A percentile compares a stretch with the other conserved stretches of the same genome.
These are phyloP conservation scores for Ditula angustiorana DNA, from an alignment of 2,888 invertebrate genomes.

Conservation along the genomic window DNA sequence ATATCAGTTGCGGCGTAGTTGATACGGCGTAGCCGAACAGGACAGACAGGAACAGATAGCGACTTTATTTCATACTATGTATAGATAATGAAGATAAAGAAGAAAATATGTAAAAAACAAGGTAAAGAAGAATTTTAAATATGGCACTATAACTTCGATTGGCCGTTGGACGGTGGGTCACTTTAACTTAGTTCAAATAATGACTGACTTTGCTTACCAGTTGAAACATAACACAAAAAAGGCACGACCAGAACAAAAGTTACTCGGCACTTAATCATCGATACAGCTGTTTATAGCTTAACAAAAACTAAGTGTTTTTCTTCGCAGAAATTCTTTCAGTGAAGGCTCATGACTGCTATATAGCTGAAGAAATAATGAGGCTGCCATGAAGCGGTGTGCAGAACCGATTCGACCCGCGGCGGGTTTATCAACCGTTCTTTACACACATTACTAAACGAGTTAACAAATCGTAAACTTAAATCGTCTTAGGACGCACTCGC, in stretches of 20 bases:
- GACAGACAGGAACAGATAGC: no score
- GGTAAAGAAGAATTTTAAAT: no score
- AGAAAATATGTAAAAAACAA: no score
- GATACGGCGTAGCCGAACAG: no score
- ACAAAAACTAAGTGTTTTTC: slow-evolving; percentile 3
- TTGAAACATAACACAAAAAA: slow-evolving; percentile 3
- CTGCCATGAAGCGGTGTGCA: slow-evolving; percentile 10
- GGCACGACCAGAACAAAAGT: slow-evolving; percentile 5
- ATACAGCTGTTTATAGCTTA: background rate
- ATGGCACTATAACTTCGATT: no score
- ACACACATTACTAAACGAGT: slow-evolving; percentile 27
- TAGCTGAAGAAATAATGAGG: slow-evolving; percentile 18
- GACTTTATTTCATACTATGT: no score
- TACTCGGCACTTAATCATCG: slow-evolving; percentile 6
- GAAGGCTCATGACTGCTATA: slow-evolving; percentile 10
- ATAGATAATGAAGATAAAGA: no score
- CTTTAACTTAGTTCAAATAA: no score
- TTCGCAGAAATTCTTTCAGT: slow-evolving; percentile 7
- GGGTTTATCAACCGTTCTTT: slow-evolving; percentile 20
- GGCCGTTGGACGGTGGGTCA: no score
- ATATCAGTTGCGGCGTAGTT: no score
- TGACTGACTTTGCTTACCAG: slow-evolving; percentile 15
- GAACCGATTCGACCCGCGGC: slow-evolving; percentile 26
- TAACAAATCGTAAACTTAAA: slow-evolving; percentile 38
- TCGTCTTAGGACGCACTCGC: slow-evolving; percentile 13